Evolutionary conservation across 1,140 invertebrate genomes (phyloP).

Genomic region (Meloidogyne floridensis): DNA sequence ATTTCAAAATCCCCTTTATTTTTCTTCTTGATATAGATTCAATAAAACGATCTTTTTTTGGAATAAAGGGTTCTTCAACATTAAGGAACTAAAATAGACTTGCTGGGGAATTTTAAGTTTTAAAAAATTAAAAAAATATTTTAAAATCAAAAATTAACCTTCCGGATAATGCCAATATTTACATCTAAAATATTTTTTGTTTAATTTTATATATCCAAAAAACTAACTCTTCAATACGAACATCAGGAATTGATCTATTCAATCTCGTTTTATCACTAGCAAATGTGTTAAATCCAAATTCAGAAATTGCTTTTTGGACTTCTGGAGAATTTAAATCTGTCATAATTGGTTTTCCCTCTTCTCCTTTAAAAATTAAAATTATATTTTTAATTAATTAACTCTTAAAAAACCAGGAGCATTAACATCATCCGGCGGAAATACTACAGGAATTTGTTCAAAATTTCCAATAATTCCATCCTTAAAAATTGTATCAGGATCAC

Average conservation of each 20-base stretch:
- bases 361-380: slow-evolving; percentile 46
- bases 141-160: background rate
- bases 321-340: slow-evolving; percentile 44
- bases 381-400: slow-evolving; percentile 5
- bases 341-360: slow-evolving; percentile 54
- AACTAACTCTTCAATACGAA: slow-evolving; percentile 69
- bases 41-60: too few relatives aligned
- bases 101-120: background rate
- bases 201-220: background rate
- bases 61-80: too few relatives aligned
- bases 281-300: slow-evolving; percentile 64
- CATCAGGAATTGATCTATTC: slow-evolving; percentile 85
- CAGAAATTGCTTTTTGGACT: slow-evolving; percentile 44
- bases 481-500: too few relatives aligned
- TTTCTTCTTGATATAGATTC: too few relatives aligned
- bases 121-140: background rate
- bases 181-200: slow-evolving; percentile 72
- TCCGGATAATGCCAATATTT: slow-evolving; percentile 93
- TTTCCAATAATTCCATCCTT: too few relatives aligned
- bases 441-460: too few relatives aligned
- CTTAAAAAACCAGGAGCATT: slow-evolving; percentile 48
- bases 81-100: background rate
- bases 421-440: slow-evolving; percentile 19
- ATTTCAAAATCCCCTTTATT: too few relatives aligned
- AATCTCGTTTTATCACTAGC: slow-evolving; percentile 88